These are phyloP conservation scores for Limnothrissa miodon DNA, from an alignment of 2,113 vertebrate species.

Conservation along the genomic window DNA sequence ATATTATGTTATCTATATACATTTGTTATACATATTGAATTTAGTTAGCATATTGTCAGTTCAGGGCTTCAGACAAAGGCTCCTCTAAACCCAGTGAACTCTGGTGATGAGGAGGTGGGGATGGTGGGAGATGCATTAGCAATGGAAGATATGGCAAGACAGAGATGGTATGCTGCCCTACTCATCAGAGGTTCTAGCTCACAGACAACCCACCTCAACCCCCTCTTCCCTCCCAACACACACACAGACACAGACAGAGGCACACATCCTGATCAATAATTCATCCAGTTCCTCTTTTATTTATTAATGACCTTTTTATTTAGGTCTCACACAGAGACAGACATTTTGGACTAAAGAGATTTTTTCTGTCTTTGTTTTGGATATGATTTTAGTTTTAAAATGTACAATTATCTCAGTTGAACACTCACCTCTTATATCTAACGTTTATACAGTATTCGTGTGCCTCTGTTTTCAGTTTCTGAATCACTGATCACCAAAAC, in stretches of 20 bases:
- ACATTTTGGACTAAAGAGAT: background rate
- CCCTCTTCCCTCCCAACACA: slow-evolving; percentile 1
- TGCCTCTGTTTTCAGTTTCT: background rate
- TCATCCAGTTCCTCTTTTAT: slow-evolving; percentile 66
- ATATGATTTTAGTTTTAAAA: background rate
- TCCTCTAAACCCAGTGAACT: background rate
- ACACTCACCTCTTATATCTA: background rate
- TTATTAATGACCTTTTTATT: slow-evolving; percentile 70
- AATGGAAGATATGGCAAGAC: background rate
- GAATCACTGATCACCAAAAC: background rate
- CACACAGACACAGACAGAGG: slow-evolving; percentile 12
- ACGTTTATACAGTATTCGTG: background rate
- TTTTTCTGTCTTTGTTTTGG: background rate
- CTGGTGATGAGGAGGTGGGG: background rate
- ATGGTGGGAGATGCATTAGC: background rate
- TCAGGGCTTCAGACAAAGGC: background rate
- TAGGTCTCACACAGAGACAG: background rate
- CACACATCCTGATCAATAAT: slow-evolving; percentile 56
- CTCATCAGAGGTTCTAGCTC: background rate
- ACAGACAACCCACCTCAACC: background rate
- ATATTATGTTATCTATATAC: too few relatives aligned
- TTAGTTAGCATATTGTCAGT: too few relatives aligned
- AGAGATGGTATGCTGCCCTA: background rate
- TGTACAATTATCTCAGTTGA: background rate
- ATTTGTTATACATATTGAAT: too few relatives aligned